These are phyloP conservation scores for Rhea pennata DNA, from an alignment of 2,113 vertebrate species.

Conservation along the genomic window DNA sequence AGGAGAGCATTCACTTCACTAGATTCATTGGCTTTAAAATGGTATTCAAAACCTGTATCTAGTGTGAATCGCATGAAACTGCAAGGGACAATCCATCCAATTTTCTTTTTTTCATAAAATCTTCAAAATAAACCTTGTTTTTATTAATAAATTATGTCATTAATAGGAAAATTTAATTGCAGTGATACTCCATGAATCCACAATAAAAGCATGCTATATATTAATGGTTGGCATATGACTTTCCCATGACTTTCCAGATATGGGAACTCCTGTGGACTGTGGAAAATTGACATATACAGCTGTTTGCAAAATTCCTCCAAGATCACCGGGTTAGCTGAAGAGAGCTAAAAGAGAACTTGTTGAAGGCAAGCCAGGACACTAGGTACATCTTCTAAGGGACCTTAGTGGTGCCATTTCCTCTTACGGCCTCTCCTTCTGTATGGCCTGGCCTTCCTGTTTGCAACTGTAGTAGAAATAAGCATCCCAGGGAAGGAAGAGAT, in stretches of 20 bases:
- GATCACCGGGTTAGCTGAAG: not conserved
- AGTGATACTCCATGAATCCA: constrained; percentile 45
- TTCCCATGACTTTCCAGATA: constrained; percentile 1
- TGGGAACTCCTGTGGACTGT: not conserved
- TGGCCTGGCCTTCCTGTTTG: not conserved
- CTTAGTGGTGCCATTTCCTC: not conserved
- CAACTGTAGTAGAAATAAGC: not conserved
- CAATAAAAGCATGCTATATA: constrained; percentile 16
- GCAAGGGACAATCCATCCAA: not conserved
- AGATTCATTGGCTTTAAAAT: constrained; percentile 6
- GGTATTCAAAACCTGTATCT: not conserved
- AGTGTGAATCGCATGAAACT: not conserved
- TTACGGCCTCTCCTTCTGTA: not conserved
- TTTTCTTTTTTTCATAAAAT: constrained; percentile 37
- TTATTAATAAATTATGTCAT: constrained; percentile 64
- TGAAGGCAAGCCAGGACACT: not conserved
- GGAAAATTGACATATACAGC: not conserved
- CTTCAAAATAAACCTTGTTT: constrained; percentile 9
- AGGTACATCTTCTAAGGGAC: not conserved
- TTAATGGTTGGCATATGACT: not conserved
- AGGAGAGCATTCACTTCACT: not conserved
- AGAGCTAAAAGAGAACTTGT: not conserved
- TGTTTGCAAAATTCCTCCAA: constrained; percentile 22
- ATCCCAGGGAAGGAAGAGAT: not conserved
- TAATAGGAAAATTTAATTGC: constrained; percentile 48